Conservation (phyloP, 2,797 vertebrate genomes). For the Thamnophis elegans region DNA sequence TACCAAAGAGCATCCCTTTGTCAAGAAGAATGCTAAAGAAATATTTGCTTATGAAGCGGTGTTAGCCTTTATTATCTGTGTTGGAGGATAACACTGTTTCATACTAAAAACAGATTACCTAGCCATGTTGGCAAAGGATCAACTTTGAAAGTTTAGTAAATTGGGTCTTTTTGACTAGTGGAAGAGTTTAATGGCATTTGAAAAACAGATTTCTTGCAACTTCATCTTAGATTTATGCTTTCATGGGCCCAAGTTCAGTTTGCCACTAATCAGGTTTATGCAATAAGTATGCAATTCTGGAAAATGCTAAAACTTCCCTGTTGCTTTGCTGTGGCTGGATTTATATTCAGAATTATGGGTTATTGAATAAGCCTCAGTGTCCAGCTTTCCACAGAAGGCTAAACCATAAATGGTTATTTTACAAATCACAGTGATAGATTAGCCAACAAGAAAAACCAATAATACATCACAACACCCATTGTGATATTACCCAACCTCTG, state of each 20-base stretch:
- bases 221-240: not conserved
- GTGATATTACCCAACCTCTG: not conserved
- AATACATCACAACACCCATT: not conserved
- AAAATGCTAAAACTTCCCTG: not conserved
- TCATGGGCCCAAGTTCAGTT: not conserved
- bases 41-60: not conserved
- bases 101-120: not conserved
- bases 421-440: not conserved
- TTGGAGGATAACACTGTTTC: not conserved
- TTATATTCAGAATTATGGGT: not conserved
- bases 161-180: not conserved
- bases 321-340: not conserved
- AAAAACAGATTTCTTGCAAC: not conserved
- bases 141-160: not conserved
- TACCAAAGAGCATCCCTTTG: constrained; percentile 16
- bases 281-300: not conserved
- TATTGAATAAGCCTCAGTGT: not conserved
- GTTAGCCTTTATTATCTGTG: not conserved
- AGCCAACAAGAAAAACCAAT: not conserved
- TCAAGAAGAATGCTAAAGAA: constrained; percentile 5
- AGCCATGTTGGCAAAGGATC: not conserved
- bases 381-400: not conserved
- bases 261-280: not conserved
- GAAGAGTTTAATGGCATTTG: not conserved
- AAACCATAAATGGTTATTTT: not conserved